Evolutionary conservation across 2,113 vertebrate species (phyloP), one percentile per base, ranked within the genome.

Genomic region (Marmota monax): DNA sequence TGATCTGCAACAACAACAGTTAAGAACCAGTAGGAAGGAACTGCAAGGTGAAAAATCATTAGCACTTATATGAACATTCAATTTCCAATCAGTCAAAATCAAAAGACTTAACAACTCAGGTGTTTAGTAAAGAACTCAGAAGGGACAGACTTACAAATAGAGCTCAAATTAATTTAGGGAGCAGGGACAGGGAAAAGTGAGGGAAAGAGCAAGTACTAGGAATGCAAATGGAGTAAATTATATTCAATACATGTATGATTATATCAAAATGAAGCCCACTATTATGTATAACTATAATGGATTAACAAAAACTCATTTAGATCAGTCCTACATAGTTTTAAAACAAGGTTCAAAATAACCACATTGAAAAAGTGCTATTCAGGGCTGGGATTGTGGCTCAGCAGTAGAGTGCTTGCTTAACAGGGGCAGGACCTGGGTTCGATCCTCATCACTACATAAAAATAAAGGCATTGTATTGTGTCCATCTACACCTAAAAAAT

Each of bases 1-100:
- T 5, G 4, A 17, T 9, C 7, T 29, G 2, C 25, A 12, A 6
- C 25, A 56, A 53, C 2, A 18, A 5, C 17, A n/a, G 5, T 14
- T 48, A 51, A 53, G 22, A 12, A 42, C 7, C 12, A 4, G 39
- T n/a, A 10, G 1, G 39, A 70, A 79, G 12, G 18, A 70, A 39
- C 18, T 17, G 12, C 48, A 84, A 56, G 48, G 11, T 32, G 34
- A 56, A 77, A 67, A 9, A 7, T 39, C 6, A 48, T 1, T 32
- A 53, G 23, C 4, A 18, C 9, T 56, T 12, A 65, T 8, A 23
- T 17, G 51, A 42, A 77, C 18, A 67, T 42, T 77, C 14, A 37
- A 53, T 67, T 76, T n/a, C 58, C 23, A 65, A 0, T 2, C 12
- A 61, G 20, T n/a, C 56, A 23, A 32, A 37, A 61, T 37, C 1